Evolutionary conservation across 2,888 invertebrate species (phyloP).

Genomic region (Agrypnus murinus): DNA sequence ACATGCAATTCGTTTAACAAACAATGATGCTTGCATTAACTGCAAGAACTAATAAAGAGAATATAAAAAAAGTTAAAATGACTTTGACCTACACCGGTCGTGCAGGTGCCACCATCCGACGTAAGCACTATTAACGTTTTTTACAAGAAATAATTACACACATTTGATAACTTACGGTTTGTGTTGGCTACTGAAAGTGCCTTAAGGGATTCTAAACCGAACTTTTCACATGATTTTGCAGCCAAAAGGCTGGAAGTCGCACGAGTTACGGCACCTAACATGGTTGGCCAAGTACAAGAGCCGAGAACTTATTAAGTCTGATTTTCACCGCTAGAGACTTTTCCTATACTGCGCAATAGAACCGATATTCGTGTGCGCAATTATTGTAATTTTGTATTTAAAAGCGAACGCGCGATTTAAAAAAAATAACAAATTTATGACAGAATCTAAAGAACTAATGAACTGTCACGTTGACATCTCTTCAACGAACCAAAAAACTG

Average conservation of each 20-base stretch:
- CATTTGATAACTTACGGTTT: conserved; percentile 66
- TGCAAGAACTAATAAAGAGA: background rate
- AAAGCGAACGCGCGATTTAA: too few species aligned
- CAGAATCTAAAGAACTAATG: too few species aligned
- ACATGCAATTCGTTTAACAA: background rate
- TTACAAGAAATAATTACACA: background rate
- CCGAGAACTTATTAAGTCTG: conserved; percentile 43
- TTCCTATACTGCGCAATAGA: conserved; percentile 36
- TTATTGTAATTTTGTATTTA: background rate
- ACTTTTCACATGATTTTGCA: conserved; percentile 76
- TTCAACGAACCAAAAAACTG: too few species aligned
- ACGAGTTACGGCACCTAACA: conserved; percentile 78
- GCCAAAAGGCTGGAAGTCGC: conserved; percentile 77
- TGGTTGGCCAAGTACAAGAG: conserved; percentile 66
- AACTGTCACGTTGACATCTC: too few species aligned
- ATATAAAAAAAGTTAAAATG: background rate
- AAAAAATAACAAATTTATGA: too few species aligned
- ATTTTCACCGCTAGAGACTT: conserved; percentile 50
- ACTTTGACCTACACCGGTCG: conserved; percentile 26
- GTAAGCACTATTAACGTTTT: background rate
- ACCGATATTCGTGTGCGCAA: conserved; percentile 23
- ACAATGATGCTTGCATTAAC: background rate
- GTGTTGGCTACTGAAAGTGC: conserved; percentile 70
- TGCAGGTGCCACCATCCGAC: conserved; percentile 18
- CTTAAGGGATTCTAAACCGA: conserved; percentile 76